These are phyloP conservation scores for Drosophila tani DNA, from an alignment of 1,140 invertebrate species.

Conservation along the genomic window DNA sequence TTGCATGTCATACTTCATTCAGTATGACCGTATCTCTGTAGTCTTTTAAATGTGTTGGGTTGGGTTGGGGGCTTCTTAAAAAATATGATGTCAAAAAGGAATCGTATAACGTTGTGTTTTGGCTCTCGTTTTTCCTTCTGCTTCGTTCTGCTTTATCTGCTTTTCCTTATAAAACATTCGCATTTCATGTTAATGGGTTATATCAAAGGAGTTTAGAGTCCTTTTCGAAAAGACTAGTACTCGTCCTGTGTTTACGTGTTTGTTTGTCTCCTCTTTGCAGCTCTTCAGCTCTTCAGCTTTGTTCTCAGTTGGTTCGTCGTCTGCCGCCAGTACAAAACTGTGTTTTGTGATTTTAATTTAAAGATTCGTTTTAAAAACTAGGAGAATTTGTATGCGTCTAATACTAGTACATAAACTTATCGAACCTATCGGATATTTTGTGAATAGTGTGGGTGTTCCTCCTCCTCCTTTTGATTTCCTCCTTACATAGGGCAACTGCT, in stretches of 20 bases:
- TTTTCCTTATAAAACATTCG: conserved; percentile 26
- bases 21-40: conserved; percentile 34
- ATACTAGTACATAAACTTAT: conserved; percentile 61
- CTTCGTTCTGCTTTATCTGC: conserved; percentile 10
- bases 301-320: conserved; percentile 30
- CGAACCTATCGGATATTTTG: conserved; percentile 40
- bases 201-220: conserved; percentile 83
- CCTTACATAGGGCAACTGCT: conserved; percentile 1
- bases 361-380: conserved; percentile 64
- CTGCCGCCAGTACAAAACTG: conserved; percentile 53
- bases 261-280: conserved; percentile 20
- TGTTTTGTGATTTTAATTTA: conserved; percentile 50
- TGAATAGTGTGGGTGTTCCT: conserved; percentile 41
- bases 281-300: conserved; percentile 14
- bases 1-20: conserved; percentile 1
- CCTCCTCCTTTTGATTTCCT: conserved; percentile 20
- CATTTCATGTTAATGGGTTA: conserved; percentile 55
- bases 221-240: conserved; percentile 84
- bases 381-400: conserved; percentile 60
- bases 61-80: conserved; percentile 42
- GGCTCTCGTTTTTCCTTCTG: conserved; percentile 43
- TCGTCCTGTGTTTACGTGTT: conserved; percentile 52
- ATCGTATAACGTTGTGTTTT: conserved; percentile 82
- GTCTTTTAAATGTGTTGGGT: conserved; percentile 46
- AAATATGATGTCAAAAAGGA: conserved; percentile 66